These are phyloP conservation scores for Caracal caracal DNA, from an alignment of 2,113 vertebrate genomes.

Conservation along the genomic window DNA sequence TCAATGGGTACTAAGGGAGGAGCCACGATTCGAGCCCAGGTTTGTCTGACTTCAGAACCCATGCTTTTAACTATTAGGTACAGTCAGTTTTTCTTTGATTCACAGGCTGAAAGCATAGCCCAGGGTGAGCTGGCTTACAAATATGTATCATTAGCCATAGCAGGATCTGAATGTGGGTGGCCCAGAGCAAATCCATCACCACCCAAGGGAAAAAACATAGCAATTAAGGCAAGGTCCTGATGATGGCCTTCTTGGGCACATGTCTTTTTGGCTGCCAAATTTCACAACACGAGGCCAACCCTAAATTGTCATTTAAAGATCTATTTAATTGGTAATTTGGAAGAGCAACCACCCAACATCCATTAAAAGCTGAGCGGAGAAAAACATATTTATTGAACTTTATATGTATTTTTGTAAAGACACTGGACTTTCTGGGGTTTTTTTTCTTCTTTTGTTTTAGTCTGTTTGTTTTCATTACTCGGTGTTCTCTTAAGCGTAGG, in stretches of 20 bases:
- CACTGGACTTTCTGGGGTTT: background rate
- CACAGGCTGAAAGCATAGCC: constrained; percentile 7
- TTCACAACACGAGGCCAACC: constrained; percentile 68
- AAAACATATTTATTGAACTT: constrained; percentile 12
- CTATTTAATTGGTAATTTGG: constrained; percentile 67
- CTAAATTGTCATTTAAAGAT: constrained; percentile 66
- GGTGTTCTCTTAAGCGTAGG: background rate
- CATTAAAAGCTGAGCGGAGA: constrained; percentile 48
- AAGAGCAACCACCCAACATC: constrained; percentile 43
- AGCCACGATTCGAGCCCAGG: background rate
- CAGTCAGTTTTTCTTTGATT: constrained; percentile 46
- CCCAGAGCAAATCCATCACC: constrained; percentile 67
- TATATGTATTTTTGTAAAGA: constrained; percentile 11
- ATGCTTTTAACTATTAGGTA: constrained; percentile 37
- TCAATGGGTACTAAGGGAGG: background rate
- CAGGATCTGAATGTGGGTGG: constrained; percentile 62
- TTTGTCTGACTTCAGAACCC: constrained; percentile 55
- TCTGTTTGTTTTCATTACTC: background rate
- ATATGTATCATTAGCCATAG: constrained; percentile 51
- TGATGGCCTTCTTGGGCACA: constrained; percentile 53
- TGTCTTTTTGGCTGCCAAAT: constrained; percentile 55
- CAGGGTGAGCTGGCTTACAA: constrained; percentile 60
- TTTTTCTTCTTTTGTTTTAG: background rate
- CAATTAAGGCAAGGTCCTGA: constrained; percentile 68
- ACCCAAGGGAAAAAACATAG: constrained; percentile 67